phyloP scores from a whole-genome alignment of 2,888 invertebrate genomes.

The Drosophila barbarae region DNA sequence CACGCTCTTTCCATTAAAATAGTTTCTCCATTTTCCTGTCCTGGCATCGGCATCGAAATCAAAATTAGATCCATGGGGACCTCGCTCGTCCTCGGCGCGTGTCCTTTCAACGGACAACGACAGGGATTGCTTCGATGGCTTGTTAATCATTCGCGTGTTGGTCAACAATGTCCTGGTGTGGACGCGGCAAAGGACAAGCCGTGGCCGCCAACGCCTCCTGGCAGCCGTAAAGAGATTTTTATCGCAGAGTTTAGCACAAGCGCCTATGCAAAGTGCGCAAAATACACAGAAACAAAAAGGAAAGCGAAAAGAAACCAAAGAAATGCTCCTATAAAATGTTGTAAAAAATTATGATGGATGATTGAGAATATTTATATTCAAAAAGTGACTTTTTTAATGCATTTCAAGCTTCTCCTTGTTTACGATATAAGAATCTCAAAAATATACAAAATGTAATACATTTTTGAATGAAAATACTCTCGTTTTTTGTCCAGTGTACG shows the following conservation, averaged over 20 bases:
- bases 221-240: slow-evolving; percentile 45
- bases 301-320: neutral
- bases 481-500: neutral
- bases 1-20: slow-evolving; percentile 16
- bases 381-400: too few relatives aligned
- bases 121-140: slow-evolving; percentile 50
- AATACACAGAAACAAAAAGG: neutral
- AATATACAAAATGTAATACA: too few relatives aligned
- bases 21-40: slow-evolving; percentile 6
- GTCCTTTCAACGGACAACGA: slow-evolving; percentile 5
- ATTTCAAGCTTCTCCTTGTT: too few relatives aligned
- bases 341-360: too few relatives aligned
- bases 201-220: neutral
- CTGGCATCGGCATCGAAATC: neutral
- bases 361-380: too few relatives aligned
- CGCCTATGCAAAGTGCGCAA: slow-evolving; percentile 27
- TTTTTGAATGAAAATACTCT: too few relatives aligned
- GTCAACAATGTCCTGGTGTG: slow-evolving; percentile 28
- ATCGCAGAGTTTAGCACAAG: slow-evolving; percentile 38
- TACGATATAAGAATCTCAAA: too few relatives aligned
- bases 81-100: slow-evolving; percentile 2
- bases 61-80: slow-evolving; percentile 1
- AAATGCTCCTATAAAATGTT: too few relatives aligned
- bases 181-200: neutral
- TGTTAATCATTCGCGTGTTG: slow-evolving; percentile 62